Conservation (phyloP, 35 echinoderm and acorn worm species). For the Hemicentrotus pulcherrimus region DNA sequence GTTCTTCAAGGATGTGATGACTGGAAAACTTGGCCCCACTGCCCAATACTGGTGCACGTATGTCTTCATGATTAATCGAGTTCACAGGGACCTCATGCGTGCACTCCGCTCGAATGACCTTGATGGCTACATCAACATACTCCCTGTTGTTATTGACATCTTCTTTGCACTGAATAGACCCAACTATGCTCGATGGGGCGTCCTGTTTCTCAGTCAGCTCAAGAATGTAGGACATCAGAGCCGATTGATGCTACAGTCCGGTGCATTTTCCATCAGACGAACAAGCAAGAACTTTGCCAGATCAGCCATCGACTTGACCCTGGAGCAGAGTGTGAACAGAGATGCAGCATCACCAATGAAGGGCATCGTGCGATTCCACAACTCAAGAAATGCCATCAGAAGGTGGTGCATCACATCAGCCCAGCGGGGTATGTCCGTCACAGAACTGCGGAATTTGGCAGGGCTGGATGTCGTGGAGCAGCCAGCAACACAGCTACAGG, state of each 20-base stretch:
- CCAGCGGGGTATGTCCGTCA: constrained; percentile 56
- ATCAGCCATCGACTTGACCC: constrained; percentile 64
- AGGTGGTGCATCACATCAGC: constrained; percentile 34
- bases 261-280: constrained; percentile 70
- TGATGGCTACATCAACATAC: constrained; percentile 53
- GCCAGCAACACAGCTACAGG: constrained; percentile 55
- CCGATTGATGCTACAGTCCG: constrained; percentile 48
- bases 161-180: constrained; percentile 82
- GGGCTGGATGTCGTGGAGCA: constrained; percentile 59
- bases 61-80: constrained; percentile 72
- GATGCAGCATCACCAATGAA: constrained; percentile 73
- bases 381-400: constrained; percentile 41
- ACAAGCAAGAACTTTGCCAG: constrained; percentile 49
- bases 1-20: constrained; percentile 62
- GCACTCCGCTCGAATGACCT: constrained; percentile 54
- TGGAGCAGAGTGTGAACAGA: constrained; percentile 76
- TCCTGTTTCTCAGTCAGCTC: constrained; percentile 71
- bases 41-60: constrained; percentile 64
- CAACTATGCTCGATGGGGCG: constrained; percentile 80
- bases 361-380: constrained; percentile 29
- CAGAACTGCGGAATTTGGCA: constrained; percentile 55
- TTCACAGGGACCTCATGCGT: constrained; percentile 60
- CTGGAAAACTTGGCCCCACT: constrained; percentile 61
- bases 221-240: constrained; percentile 43
- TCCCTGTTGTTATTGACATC: constrained; percentile 51